Evolutionary conservation across 30 jellyfish, hydroid and myxozoan genomes (phyloP).

Genomic region (Chironex yamaguchii): DNA sequence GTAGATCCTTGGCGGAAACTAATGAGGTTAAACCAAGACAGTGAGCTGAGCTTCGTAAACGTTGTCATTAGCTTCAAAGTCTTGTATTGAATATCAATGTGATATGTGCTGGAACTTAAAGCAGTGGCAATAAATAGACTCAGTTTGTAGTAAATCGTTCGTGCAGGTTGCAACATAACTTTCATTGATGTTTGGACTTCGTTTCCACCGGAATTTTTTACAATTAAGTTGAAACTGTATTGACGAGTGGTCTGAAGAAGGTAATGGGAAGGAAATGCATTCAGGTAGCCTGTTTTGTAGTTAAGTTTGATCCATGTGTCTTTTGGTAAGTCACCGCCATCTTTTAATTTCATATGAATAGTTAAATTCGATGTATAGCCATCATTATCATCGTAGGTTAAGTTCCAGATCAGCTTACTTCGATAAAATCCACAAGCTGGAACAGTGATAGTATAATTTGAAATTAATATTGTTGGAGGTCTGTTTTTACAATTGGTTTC

Average conservation of each 20-base stretch:
- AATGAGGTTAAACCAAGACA: neutral
- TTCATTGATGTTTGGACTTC: conserved; percentile 45
- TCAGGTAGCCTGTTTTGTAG: conserved; percentile 49
- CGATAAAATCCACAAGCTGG: conserved; percentile 84
- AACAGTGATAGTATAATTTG: conserved; percentile 45
- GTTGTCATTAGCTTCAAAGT: conserved; percentile 51
- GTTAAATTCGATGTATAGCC: conserved; percentile 25
- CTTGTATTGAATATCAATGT: conserved; percentile 69
- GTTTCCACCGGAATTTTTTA: conserved; percentile 72
- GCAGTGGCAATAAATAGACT: conserved; percentile 57
- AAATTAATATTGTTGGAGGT: conserved; percentile 39
- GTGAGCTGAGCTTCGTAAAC: neutral
- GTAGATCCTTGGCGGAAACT: neutral
- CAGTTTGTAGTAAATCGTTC: conserved; percentile 32
- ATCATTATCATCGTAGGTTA: conserved; percentile 65
- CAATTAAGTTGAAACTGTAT: conserved; percentile 5
- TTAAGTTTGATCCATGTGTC: conserved; percentile 85
- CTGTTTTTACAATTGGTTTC: conserved; percentile 28
- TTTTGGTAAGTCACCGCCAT: conserved; percentile 65
- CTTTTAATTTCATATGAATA: conserved; percentile 23
- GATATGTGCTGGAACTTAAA: conserved; percentile 18
- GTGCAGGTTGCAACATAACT: conserved; percentile 21
- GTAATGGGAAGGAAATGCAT: conserved; percentile 83
- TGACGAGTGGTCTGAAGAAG: conserved; percentile 19
- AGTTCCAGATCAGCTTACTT: conserved; percentile 55